Percentiles rank a stretch among this genome's conserved stretches.
Evolutionary conservation across 2,888 invertebrate species (phyloP).

Genomic region (Mesodorylaimus sp.): DNA sequence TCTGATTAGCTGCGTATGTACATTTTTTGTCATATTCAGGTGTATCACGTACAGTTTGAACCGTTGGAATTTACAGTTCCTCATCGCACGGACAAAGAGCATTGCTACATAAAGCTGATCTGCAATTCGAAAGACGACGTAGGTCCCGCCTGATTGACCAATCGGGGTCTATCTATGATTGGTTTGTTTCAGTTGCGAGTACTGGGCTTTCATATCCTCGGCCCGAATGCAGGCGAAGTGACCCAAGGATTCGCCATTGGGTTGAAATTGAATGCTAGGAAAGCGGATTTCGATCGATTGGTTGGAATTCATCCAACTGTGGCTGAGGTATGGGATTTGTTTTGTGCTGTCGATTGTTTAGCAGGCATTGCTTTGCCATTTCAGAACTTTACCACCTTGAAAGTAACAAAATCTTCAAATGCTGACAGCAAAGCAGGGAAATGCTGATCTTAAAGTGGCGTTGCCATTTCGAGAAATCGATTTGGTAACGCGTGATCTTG

Average conservation of each 20-base stretch:
- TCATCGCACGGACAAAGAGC: conserved; percentile 52
- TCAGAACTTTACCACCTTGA: background rate
- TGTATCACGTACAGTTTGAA: conserved; percentile 75
- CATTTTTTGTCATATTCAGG: conserved; percentile 6
- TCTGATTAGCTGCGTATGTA: background rate
- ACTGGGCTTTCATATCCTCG: conserved; percentile 42
- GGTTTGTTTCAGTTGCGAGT: too few species aligned
- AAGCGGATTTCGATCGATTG: conserved; percentile 39
- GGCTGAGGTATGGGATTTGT: conserved; percentile 36
- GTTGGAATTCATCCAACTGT: conserved; percentile 46
- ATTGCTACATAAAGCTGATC: conserved; percentile 66
- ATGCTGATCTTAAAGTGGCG: background rate
- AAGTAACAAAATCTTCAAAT: background rate
- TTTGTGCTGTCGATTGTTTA: background rate
- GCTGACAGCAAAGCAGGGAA: background rate
- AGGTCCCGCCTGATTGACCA: too few species aligned
- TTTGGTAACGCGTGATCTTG: background rate
- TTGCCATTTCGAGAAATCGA: background rate
- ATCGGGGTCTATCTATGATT: too few species aligned
- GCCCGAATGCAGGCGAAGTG: conserved; percentile 45
- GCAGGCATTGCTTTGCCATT: background rate
- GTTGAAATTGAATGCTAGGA: conserved; percentile 39
- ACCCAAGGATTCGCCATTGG: conserved; percentile 45
- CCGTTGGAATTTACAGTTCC: conserved; percentile 89
- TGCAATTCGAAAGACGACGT: too few species aligned